Evolutionary conservation across 2,113 vertebrate species (phyloP).

Genomic region (Triplophysa dalaica): DNA sequence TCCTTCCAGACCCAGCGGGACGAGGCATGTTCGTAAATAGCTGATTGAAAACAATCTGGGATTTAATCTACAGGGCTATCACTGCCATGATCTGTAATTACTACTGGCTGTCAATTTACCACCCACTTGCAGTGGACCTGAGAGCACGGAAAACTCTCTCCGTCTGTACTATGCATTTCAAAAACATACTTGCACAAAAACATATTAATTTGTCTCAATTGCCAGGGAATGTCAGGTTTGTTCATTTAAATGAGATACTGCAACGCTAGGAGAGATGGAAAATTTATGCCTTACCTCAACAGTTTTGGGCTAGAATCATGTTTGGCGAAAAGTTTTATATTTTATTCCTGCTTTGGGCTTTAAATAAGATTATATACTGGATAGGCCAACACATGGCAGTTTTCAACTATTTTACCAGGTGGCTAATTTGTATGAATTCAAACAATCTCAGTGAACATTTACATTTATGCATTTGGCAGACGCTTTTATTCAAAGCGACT

Average conservation of each 20-base stretch:
- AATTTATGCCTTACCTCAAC: conserved; percentile 40
- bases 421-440: background rate
- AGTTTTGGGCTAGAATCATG: conserved; percentile 33
- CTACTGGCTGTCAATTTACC: conserved; percentile 71
- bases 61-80: conserved; percentile 70
- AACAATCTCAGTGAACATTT: no score
- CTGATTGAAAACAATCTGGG: conserved; percentile 69
- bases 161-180: conserved; percentile 9
- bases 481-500: no score
- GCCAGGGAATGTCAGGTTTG: conserved; percentile 27
- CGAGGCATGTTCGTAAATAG: conserved; percentile 60
- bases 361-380: conserved; percentile 32
- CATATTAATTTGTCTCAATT: conserved; percentile 50
- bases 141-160: conserved; percentile 8
- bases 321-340: conserved; percentile 17
- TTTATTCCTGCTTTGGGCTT: conserved; percentile 6
- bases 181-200: conserved; percentile 10
- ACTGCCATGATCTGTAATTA: conserved; percentile 74
- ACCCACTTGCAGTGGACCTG: conserved; percentile 36
- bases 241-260: conserved; percentile 38
- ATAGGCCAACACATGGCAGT: background rate
- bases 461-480: no score
- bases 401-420: no score
- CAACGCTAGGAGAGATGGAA: conserved; percentile 33
- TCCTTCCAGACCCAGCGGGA: conserved; percentile 62